Conservation (phyloP, 1,140 invertebrate species). For the Leptestheria dahalacensis region DNA sequence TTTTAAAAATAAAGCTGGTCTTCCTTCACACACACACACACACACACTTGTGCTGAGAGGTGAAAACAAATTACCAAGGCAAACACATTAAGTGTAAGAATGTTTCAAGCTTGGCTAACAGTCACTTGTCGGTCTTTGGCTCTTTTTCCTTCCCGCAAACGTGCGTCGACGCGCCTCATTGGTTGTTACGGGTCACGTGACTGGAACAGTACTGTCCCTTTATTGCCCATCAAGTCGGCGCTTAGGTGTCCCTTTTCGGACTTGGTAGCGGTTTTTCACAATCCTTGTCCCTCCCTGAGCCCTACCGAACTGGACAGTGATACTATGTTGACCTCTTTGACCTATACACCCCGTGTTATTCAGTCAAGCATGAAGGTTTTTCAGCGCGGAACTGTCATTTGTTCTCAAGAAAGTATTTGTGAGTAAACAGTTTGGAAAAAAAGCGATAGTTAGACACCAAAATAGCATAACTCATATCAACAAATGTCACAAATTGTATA, state of each 20-base stretch:
- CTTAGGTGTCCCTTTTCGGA: background rate
- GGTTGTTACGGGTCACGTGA: slow-evolving; percentile 8
- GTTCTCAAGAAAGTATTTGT: background rate
- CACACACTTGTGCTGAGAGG: background rate
- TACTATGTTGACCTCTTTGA: too few relatives aligned
- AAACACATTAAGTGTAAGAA: background rate
- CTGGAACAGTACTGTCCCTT: background rate
- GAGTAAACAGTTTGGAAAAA: too few relatives aligned
- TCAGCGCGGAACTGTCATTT: background rate
- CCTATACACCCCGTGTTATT: too few relatives aligned
- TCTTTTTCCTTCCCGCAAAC: background rate
- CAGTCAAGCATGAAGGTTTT: background rate
- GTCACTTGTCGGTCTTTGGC: too few relatives aligned
- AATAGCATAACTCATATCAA: too few relatives aligned
- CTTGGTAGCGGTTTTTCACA: background rate
- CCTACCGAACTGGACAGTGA: background rate
- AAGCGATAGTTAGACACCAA: too few relatives aligned
- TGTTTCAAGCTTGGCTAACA: background rate
- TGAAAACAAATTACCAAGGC: background rate
- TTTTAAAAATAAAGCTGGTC: background rate
- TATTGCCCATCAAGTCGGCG: background rate
- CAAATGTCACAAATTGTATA: too few relatives aligned
- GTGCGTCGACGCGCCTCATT: background rate
- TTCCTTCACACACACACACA: too few relatives aligned
- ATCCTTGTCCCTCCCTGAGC: background rate